Evolutionary conservation across 1,140 invertebrate species (phyloP).

Genomic region (Brachionus rotundiformis): DNA sequence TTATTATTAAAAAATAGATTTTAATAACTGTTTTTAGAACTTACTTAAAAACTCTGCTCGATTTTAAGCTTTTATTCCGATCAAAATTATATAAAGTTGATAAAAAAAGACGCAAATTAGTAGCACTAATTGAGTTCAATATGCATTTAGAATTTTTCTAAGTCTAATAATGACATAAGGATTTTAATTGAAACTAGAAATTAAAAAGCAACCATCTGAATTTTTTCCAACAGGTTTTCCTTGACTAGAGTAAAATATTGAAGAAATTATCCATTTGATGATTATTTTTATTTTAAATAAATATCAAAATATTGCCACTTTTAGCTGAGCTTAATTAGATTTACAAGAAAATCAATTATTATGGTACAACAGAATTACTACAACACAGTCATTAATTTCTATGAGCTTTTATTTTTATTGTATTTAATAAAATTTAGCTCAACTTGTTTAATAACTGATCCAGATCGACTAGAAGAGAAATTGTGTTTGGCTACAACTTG

Average conservation of each 20-base stretch:
- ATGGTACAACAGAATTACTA: not conserved
- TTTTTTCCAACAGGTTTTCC: not conserved
- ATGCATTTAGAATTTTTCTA: not conserved
- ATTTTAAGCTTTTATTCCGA: not conserved
- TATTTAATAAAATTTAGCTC: not conserved
- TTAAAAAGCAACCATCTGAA: not conserved
- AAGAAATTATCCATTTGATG: not conserved
- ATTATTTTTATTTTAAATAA: not conserved
- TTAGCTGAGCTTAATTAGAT: not conserved
- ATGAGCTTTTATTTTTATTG: constrained; percentile 29
- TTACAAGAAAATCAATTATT: not conserved
- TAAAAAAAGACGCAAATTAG: constrained; percentile 5
- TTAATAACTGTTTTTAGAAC: not conserved
- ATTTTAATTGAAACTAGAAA: not conserved
- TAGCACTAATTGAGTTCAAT: not conserved
- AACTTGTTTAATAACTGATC: constrained; percentile 11
- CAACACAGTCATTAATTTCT: not conserved
- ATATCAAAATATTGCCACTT: not conserved
- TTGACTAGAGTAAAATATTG: not conserved
- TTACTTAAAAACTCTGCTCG: not conserved
- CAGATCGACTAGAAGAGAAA: constrained; percentile 15
- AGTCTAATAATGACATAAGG: not conserved
- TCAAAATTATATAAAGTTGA: not conserved
- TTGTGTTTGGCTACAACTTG: constrained; percentile 8
- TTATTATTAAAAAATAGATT: not conserved